Conservation (phyloP, 2,888 invertebrate genomes). For the Ennomos erosarius region DNA sequence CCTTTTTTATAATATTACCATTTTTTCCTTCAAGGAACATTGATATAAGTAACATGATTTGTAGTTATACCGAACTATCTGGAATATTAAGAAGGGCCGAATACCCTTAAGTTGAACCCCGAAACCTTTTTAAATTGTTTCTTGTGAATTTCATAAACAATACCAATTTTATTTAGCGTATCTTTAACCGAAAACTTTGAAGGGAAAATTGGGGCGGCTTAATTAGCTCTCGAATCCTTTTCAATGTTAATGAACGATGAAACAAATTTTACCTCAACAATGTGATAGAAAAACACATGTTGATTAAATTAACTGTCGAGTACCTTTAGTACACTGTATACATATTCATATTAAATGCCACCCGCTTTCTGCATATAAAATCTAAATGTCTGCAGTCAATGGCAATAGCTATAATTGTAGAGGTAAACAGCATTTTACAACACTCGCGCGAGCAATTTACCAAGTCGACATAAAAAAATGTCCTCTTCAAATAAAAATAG, state of each 20-base stretch:
- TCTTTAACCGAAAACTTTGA: constrained; percentile 22
- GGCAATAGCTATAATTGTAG: no score
- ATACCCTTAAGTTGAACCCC: constrained; percentile 46
- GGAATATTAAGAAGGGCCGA: constrained; percentile 47
- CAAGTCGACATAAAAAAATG: no score
- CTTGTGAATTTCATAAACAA: constrained; percentile 40
- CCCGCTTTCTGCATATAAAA: no score
- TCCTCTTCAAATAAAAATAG: no score
- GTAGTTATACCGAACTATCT: constrained; percentile 40
- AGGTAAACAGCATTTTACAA: no score
- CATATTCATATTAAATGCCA: no score
- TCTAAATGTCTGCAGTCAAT: no score
- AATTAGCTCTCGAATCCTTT: constrained; percentile 5
- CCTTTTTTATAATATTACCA: constrained; percentile 20
- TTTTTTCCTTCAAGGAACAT: constrained; percentile 20
- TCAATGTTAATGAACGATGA: constrained; percentile 2
- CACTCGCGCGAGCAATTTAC: no score
- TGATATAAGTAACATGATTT: constrained; percentile 43
- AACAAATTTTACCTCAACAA: neutral
- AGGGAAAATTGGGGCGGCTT: constrained; percentile 10
- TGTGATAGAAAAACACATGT: no score
- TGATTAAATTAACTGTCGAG: no score
- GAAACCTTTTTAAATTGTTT: constrained; percentile 48
- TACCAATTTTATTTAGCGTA: constrained; percentile 39
- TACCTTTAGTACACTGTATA: no score